Conservation (phyloP, 2,888 invertebrate genomes). For the Drosophila neotestacea region DNA sequence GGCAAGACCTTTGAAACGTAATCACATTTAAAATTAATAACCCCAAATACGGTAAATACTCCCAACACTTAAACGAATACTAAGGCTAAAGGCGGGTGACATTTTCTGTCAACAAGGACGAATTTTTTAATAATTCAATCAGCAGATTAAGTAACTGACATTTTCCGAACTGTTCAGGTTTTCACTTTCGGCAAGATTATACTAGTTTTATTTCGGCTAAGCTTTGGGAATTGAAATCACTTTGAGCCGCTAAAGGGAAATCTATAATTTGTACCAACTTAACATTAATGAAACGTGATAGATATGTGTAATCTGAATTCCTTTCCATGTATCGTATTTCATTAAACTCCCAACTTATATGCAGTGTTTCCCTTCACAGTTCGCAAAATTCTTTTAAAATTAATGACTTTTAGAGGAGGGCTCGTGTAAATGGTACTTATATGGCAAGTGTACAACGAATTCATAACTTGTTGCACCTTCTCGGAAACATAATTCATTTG, state of each 20-base stretch:
- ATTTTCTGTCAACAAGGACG: too few species aligned
- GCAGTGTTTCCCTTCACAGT: neutral
- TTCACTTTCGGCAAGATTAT: too few species aligned
- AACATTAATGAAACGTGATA: too few species aligned
- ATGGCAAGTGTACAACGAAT: conserved; percentile 23
- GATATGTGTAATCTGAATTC: neutral
- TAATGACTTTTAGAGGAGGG: conserved; percentile 6
- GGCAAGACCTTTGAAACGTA: neutral
- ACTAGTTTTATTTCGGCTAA: too few species aligned
- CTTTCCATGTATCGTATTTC: neutral
- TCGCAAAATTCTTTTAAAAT: conserved; percentile 18
- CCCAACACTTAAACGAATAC: neutral
- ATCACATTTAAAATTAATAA: conserved; percentile 1
- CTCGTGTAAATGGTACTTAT: conserved; percentile 9
- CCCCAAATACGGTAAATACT: neutral
- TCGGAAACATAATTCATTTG: conserved; percentile 67
- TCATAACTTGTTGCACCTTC: conserved; percentile 71
- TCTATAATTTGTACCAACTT: too few species aligned
- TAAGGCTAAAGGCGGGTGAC: too few species aligned
- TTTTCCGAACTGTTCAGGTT: too few species aligned
- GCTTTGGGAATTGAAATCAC: too few species aligned
- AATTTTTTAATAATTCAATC: neutral
- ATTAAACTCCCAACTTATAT: neutral
- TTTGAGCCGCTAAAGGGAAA: too few species aligned
- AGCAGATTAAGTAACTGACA: too few species aligned